Evolutionary conservation across 2,888 invertebrate species (phyloP), one percentile per base, ranked within the genome.

Genomic region (Panopea generosa): DNA sequence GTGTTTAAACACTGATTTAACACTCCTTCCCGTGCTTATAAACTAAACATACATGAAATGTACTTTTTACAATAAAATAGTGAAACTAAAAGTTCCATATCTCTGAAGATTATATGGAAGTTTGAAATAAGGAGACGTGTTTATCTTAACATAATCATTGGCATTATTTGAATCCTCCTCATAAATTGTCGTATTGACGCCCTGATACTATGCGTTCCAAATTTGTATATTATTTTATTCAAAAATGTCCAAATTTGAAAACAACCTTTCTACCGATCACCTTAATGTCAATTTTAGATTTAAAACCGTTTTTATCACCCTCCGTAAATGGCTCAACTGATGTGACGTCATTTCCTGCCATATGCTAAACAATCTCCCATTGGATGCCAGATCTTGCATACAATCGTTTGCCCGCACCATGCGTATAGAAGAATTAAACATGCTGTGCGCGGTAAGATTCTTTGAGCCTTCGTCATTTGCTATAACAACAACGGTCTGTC

Each of bases 311-410:
- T 79, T 82, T 18, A 86, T 84, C 47, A 84, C 80, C 76, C 89
- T 86, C 38, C 88, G 74, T 57, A 90, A 66, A 72, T 90, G 89
- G 55, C 87, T 86, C 38, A 87, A 81, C 69, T 90, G 90, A 57
- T 89, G 86, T 52, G 88, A 86, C 53, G 87, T 85, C 82, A 90
- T 84, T 67, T 90, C 90, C 68, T 84, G 78, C 85, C 86, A 87
- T 60, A 88, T 84, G 62, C 86, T 88, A 65, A 89, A 86, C 18
- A 90, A 82, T 49, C 82, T 65, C 7, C 88, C 89, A 67, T 80
- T 83, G 59, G 88, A 83, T 18, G 89, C 87, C 20, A 89, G 82
- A 43, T 89, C 90, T 67, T 88, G 89, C 50, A 90, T 74, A 33
- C 83, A 75, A 53, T 87, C 88, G 55, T 86, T 84, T 27, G 85